phyloP scores from a whole-genome alignment of 2,113 vertebrate species.

The Pterocles gutturalis region DNA sequence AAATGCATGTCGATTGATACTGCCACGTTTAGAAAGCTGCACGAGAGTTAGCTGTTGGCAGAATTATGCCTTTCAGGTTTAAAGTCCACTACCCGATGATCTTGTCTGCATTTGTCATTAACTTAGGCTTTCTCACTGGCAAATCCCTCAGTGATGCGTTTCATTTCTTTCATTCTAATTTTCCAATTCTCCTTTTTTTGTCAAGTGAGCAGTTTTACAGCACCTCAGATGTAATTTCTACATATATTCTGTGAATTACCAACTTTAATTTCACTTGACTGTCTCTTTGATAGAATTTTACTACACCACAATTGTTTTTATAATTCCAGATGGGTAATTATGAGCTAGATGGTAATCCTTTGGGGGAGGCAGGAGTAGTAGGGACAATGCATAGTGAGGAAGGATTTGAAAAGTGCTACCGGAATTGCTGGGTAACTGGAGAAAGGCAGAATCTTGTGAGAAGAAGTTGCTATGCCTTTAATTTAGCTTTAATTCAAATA shows the following conservation, averaged over 20 bases:
- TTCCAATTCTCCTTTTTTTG: background rate
- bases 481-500: constrained; percentile 12
- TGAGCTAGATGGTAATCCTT: background rate
- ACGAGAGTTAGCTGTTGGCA: background rate
- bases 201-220: constrained; percentile 7
- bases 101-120: constrained; percentile 29
- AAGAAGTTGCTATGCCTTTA: background rate
- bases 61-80: background rate
- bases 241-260: background rate
- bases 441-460: background rate
- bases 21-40: background rate
- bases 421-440: background rate
- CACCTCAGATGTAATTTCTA: background rate
- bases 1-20: background rate
- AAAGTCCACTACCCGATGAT: background rate
- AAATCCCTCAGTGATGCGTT: background rate
- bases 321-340: constrained; percentile 27
- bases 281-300: constrained; percentile 9
- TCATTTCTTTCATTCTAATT: constrained; percentile 31
- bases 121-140: background rate
- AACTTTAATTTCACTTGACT: constrained; percentile 35
- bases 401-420: background rate
- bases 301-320: background rate
- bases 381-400: background rate
- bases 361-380: background rate